Base-by-base conservation (phyloP, 2,797 vertebrate species). In the Danio aesculapii region DNA sequence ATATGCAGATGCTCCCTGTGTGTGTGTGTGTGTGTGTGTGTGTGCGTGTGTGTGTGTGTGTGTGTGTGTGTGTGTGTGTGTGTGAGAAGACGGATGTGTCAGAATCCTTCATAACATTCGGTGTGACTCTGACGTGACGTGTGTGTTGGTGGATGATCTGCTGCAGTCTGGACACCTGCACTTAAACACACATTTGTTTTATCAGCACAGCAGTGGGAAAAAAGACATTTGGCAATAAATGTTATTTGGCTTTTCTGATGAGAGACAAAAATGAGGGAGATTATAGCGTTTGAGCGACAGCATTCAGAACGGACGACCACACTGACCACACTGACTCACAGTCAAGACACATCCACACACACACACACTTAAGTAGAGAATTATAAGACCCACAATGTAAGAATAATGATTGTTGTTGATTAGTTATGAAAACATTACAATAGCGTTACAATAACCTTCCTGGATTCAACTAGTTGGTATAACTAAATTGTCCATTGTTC, bases 211-310 rank as follows among this genome's bases (percentile, higher is more conserved):
- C 4, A 59, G 66, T 0, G 8, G 21, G 39, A 70, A 79, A 59
- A 63, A 49, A 74, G 39, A 72, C 16, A 44, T 55, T 69, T 75
- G 57, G 58, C 82, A 90, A 89, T 90, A 80, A 90, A 92, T 88
- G 80, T 46, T 79, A 88, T 84, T 73, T 83, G 85, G 83, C 91
- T 93, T 90, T 94, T 91, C 93, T 91, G 90, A 90, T 84, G 84
- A 88, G 84, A 89, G 85, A 89, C 87, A 88, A 89, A 91, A 88
- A 91, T 84, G 88, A 89, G 90, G 88, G 92, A 92, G 92, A 94
- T 94, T 94, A 94, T 91, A 92, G 89, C 89, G 84, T 87, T 82
- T 88, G 85, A 79, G 83, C 84, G 73, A 75, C 87, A 85, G 88
- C 85, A 92, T 91, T 91, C 90, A 90, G 85, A 92, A 92, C 84